A percentile compares a stretch with the other conserved stretches of the same genome.
phyloP scores from a whole-genome alignment of 1,140 invertebrate genomes.

The Scaptomyza hsui region DNA sequence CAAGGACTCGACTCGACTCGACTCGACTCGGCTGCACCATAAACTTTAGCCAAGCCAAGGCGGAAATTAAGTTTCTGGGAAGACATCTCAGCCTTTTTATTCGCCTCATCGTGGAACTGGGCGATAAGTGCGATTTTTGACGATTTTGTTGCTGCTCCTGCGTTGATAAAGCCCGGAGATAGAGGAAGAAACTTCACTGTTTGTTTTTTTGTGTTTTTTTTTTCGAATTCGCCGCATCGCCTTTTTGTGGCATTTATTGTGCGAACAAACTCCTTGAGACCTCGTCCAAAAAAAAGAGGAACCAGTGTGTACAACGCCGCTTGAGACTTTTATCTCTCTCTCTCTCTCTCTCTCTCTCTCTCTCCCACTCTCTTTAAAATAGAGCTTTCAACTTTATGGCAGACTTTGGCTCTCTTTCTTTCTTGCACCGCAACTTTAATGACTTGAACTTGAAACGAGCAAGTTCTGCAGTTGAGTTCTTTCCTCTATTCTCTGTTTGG shows the following conservation, averaged over 20 bases:
- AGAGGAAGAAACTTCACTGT: conserved; percentile 15
- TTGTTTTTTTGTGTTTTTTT: no score
- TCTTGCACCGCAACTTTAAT: conserved; percentile 59
- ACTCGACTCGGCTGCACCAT: conserved; percentile 63
- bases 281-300: conserved; percentile 37
- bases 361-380: conserved; percentile 11
- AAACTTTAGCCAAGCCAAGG: conserved; percentile 59
- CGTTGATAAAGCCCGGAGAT: conserved; percentile 59
- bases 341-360: no score
- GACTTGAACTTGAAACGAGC: conserved; percentile 51
- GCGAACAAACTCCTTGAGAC: conserved; percentile 45
- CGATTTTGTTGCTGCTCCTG: conserved; percentile 70
- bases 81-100: conserved; percentile 23
- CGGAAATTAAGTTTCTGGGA: conserved; percentile 76
- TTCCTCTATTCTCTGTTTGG: conserved; percentile 28
- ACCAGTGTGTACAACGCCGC: conserved; percentile 29
- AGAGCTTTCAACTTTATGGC: conserved; percentile 47
- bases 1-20: conserved; percentile 63
- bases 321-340: conserved; percentile 52
- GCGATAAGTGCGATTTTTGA: conserved; percentile 81
- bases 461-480: conserved; percentile 40
- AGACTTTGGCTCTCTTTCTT: conserved; percentile 21
- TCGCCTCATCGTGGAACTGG: conserved; percentile 30
- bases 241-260: conserved; percentile 68
- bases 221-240: conserved; percentile 5